Evolutionary conservation across 1,140 invertebrate species (phyloP).

Genomic region (Conus ventricosus): DNA sequence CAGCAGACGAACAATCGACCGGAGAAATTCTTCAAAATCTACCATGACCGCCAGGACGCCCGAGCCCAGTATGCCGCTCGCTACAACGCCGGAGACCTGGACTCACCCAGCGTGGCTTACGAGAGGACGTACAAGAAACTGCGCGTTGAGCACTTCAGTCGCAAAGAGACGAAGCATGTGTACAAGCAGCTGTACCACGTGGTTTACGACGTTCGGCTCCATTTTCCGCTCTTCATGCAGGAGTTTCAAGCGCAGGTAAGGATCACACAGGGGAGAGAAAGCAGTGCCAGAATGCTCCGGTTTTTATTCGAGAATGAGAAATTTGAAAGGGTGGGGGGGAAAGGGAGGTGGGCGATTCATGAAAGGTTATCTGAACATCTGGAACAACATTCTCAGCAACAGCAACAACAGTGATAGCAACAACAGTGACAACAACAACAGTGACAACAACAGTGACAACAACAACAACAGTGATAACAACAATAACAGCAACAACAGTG

Average conservation of each 20-base stretch:
- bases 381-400: too few species aligned
- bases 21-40: background rate
- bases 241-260: conserved; percentile 3
- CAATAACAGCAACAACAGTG: too few species aligned
- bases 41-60: background rate
- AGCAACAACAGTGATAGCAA: too few species aligned
- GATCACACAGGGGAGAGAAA: too few species aligned
- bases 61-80: background rate
- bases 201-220: background rate
- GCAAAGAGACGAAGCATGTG: conserved; percentile 15
- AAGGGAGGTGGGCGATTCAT: background rate
- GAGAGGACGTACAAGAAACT: background rate
- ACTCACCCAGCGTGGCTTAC: background rate
- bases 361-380: background rate
- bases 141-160: conserved; percentile 16
- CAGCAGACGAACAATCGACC: background rate
- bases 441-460: too few species aligned
- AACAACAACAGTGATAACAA: too few species aligned
- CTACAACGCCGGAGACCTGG: background rate
- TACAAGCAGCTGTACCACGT: conserved; percentile 29
- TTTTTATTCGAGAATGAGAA: background rate
- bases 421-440: too few species aligned
- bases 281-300: background rate
- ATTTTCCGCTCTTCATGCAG: background rate
- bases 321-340: background rate